Base-by-base conservation (phyloP, 1,140 invertebrate species). In the Sycobia sp. region DNA sequence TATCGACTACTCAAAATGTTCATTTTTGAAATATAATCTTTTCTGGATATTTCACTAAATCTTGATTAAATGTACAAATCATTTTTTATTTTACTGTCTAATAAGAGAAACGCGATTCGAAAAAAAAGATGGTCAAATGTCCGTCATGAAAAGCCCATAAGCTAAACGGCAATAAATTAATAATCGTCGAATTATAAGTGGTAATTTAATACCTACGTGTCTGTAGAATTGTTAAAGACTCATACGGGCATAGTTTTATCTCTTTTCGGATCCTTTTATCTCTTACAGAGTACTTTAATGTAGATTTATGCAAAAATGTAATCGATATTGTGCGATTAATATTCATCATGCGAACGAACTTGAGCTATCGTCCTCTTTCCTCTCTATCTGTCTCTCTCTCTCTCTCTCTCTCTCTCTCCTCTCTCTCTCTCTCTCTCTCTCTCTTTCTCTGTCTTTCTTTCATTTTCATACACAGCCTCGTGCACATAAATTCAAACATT, bases 241-340 rank as follows among this genome's bases (percentile, higher is more conserved):
- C 2, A 16, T 46, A 46, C 27, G n/a, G 8, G 2, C 14, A 46
- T 46, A 25, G n/a, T n/a, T n/a, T 32, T 29, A n/a, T 29, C 7
- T 27, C 46, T 29, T 20, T 11, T 16, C 18, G 9, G 4, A 4
- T 36, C 41, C 47, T 47, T 20, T 25, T 58, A 29, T 47, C 32
- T 22, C 36, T 25, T 36, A 46, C 18, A 18, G 46, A 51, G 27
- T 14, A 65, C 41, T 43, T 25, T 41, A 51, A 75, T 75, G 71
- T 65, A 75, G 70, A 75, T 73, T 72, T 71, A 75, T 75, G 72
- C 67, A 75, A 72, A 75, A 75, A 68, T 68, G 73, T 72, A 72
- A 73, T 71, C 69, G 70, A 73, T 73, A 75, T 72, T 71, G 72
- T 69, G 61, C 67, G 69, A 75, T 75, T 75, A 75, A 73, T 75